Base-by-base conservation (phyloP, 2,888 invertebrate genomes). In the Parthenolecanium corni region DNA sequence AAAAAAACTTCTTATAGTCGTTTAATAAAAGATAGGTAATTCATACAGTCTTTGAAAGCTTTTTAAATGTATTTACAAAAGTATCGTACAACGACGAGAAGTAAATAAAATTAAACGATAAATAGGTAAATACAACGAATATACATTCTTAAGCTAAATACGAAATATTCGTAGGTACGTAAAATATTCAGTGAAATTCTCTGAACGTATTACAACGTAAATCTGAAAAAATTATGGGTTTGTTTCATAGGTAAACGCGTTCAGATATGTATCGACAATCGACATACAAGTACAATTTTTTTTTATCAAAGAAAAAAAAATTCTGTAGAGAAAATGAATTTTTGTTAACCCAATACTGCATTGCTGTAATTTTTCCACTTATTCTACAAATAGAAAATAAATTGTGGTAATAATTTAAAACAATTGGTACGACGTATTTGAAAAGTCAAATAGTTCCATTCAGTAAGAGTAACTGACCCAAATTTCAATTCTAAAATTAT, bases 11-110 rank as follows among this genome's bases (percentile, higher is more conserved):
- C 31, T 31, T 31, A 31, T 9, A 31, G 31, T 53, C 18, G 11
- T 53, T 53, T 42, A 42, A 36, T 53, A 53, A 53, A 53, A 40
- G 31, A 40, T 53, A 53, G 31, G 31, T 31, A 31, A 31, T 53
- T 53, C n/a, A 23, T 40, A 53, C 53, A 53, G 53, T 53, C 53
- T 53, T 53, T 53, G 53, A 36, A 53, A 53, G 36, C 31, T 36
- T 53, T n/a, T 53, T 40, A 40, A 53, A 38, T 38, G 53, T 53
- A 53, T 53, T 53, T 53, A 53, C 53, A 53, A 53, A 53, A 53
- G 53, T 53, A 53, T 53, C 16, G 53, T 53, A 53, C 40, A 38
- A 52, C 5, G 36, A 52, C 52, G 36, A 52, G 36, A 40, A 53
- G 23, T 53, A 53, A 38, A 49, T 52, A 52, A 52, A 31, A 36